Base-by-base conservation (phyloP, 2,888 invertebrate species). In the Anoplius nigerrimus region DNA sequence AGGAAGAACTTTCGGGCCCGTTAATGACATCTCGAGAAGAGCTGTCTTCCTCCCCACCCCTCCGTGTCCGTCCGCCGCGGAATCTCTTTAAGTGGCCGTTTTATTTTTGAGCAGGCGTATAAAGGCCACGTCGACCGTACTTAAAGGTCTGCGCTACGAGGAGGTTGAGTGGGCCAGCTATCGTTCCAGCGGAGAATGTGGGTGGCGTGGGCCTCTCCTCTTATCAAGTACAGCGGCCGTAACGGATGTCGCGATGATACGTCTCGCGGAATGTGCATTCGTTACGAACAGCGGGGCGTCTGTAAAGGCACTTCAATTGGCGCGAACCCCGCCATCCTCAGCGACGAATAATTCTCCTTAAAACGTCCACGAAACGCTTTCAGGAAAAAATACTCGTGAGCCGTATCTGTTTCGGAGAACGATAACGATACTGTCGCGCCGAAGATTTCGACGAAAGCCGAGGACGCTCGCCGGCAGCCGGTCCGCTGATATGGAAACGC, bases 221-320 rank as follows among this genome's bases (percentile, higher is more conserved):
- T 80, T 82, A 82, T 82, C 84, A 77, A 75, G 66, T 71, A 77
- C 76, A 66, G 74, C 81, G 67, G 75, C 65, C 75, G 73, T 76
- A 75, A 79, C 83, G 84, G 83, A 84, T 83, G 84, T 84, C 81
- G 72, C 77, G 83, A 84, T 84, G 84, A 84, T 81, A 72, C 74
- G 73, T 73, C 72, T 69, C 75, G 66, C 70, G 71, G 79, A 75
- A 74, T 74, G 76, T 60, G 66, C 74, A 74, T 71, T 75, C 72
- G 71, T 76, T 75, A 67, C 70, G 74, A 78, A 78, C 76, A 75
- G 66, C 60, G 68, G 64, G 34, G 34, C 34, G 34, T 34, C 34
- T 34, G 34, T 34, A 11, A 11, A 34, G 11, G 6, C 34, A 34
- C 34, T 34, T 34, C 34, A 34, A 34, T 34, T 5, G 34, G 34